Conservation (phyloP, 2,888 invertebrate genomes). For the Eupithecia centaureata region DNA sequence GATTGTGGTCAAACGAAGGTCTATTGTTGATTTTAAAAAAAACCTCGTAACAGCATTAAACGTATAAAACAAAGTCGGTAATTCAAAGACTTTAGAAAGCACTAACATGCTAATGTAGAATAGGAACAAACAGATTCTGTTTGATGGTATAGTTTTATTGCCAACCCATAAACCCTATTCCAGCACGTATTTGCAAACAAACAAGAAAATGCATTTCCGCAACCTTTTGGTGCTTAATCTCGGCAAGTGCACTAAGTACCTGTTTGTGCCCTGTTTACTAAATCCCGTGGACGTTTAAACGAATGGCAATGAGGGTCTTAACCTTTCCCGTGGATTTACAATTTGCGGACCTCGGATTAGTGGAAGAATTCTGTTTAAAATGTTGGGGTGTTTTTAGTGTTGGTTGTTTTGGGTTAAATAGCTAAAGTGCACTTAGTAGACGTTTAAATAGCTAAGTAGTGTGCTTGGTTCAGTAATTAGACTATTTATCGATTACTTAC, state of each 20-base stretch:
- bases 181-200: constrained; percentile 5
- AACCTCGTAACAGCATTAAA: not conserved
- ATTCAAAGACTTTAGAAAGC: not conserved
- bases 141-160: not conserved
- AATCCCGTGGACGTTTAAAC: constrained; percentile 38
- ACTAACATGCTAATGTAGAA: not conserved
- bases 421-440: not conserved
- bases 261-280: constrained; percentile 35
- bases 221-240: constrained; percentile 17
- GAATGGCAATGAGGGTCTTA: constrained; percentile 43
- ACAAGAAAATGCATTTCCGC: constrained; percentile 7
- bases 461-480: not conserved
- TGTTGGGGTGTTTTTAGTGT: constrained; percentile 23
- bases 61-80: not conserved
- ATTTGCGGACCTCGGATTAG: constrained; percentile 19
- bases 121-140: not conserved
- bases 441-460: not conserved
- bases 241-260: constrained; percentile 34
- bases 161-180: not conserved
- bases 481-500: not conserved
- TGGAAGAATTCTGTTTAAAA: constrained; percentile 17
- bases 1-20: too few species aligned
- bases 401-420: constrained; percentile 8
- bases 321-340: constrained; percentile 35
- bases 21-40: too few species aligned